Evolutionary conservation across 2,113 vertebrate genomes (phyloP).

Genomic region (Alligator sinensis): DNA sequence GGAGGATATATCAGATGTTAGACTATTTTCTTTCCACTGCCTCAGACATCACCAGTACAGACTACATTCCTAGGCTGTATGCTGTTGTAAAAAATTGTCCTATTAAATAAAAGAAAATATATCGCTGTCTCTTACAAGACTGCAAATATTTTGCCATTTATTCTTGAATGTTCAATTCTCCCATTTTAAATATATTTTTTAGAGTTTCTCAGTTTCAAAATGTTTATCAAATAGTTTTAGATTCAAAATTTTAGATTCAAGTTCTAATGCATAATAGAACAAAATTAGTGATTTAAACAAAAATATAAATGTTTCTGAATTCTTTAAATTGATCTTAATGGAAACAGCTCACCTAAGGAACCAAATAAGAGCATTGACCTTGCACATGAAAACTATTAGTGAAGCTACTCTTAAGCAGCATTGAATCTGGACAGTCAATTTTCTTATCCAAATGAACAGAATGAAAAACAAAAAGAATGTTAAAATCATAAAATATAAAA

Average conservation of each 20-base stretch:
- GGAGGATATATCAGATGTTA: neutral
- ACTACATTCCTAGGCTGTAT: neutral
- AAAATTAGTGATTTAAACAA: neutral
- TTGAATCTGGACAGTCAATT: neutral
- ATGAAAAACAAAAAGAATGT: neutral
- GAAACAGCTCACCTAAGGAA: neutral
- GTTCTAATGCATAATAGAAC: neutral
- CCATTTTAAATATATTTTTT: neutral
- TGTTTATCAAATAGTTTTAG: neutral
- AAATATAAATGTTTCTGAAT: neutral
- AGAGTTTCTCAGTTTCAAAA: constrained; percentile 10
- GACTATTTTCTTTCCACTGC: neutral
- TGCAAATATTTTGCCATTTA: neutral
- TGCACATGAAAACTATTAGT: neutral
- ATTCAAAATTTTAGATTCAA: neutral
- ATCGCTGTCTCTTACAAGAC: neutral
- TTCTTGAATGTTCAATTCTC: neutral
- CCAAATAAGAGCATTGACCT: neutral
- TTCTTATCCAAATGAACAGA: neutral
- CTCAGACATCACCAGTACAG: neutral
- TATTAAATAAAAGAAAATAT: neutral
- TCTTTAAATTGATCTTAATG: neutral
- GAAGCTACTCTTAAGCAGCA: neutral
- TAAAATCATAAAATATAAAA: neutral
- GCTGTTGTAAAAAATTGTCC: fast-evolving